Evolutionary conservation across 2,888 invertebrate species (phyloP).

Genomic region (Nemurella pictetii): DNA sequence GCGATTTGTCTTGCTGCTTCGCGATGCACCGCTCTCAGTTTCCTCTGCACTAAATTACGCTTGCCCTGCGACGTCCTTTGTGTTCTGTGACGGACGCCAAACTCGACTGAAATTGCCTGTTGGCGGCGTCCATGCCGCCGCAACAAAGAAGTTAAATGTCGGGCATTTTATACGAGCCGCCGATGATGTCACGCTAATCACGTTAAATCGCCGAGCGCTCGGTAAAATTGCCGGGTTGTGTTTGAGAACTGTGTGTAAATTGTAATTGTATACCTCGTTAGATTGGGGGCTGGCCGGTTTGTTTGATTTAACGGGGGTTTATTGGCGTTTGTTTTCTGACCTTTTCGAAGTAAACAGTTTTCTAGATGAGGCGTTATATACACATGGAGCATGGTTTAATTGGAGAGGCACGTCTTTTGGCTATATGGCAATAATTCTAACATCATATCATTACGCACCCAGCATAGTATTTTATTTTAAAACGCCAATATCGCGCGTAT

Average conservation of each 20-base stretch:
- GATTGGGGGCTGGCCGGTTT: neutral
- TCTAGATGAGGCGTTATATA: neutral
- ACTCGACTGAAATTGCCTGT: neutral
- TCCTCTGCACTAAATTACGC: no score
- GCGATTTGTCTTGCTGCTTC: neutral
- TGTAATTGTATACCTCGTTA: neutral
- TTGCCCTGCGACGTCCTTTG: neutral
- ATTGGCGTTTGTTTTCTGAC: neutral
- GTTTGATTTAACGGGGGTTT: neutral
- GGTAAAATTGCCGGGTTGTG: neutral
- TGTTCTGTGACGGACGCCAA: neutral
- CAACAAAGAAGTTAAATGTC: neutral
- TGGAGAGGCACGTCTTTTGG: neutral
- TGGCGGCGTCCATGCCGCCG: neutral
- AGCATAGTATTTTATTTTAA: no score
- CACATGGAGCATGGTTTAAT: neutral
- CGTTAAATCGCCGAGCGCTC: neutral
- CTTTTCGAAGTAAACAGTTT: neutral
- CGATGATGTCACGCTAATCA: neutral
- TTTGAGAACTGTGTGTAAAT: neutral
- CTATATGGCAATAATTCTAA: neutral
- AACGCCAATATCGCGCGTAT: neutral
- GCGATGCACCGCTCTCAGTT: neutral
- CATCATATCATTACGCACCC: no score
- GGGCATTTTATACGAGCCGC: no score